Percentiles rank a stretch among this genome's conserved stretches.
phyloP scores from a whole-genome alignment of 2,113 vertebrate genomes.

The Xiphophorus couchianus region DNA sequence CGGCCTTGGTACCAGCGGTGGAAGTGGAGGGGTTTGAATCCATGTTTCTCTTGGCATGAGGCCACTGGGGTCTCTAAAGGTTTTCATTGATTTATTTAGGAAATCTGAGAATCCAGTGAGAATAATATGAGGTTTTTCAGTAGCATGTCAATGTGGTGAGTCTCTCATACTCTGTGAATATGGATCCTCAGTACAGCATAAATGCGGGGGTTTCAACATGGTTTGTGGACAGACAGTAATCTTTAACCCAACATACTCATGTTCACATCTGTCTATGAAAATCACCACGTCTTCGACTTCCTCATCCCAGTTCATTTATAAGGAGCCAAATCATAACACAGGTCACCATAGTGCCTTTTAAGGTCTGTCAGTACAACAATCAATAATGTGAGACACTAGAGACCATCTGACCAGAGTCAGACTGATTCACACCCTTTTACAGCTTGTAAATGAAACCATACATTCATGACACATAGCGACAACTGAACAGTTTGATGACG shows the following conservation, averaged over 20 bases:
- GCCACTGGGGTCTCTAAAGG: slow-evolving; percentile 9
- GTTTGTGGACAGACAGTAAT: background rate
- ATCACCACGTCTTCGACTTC: background rate
- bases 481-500: background rate
- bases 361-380: background rate
- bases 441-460: background rate
- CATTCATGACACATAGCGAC: background rate
- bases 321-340: slow-evolving; percentile 4
- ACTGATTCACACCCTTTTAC: background rate
- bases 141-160: slow-evolving; percentile 9
- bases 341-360: background rate
- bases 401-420: slow-evolving; percentile 11
- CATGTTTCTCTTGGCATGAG: background rate
- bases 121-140: slow-evolving; percentile 21
- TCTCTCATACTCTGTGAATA: background rate
- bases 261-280: background rate
- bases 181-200: background rate
- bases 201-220: background rate
- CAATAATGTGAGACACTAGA: background rate
- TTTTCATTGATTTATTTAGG: slow-evolving; percentile 18
- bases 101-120: slow-evolving; percentile 14
- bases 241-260: background rate
- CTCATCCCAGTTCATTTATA: background rate
- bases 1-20: slow-evolving; percentile 1
- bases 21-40: background rate